phyloP scores from a whole-genome alignment of 37 sponge, comb jelly and placozoan genomes.

The Mnemiopsis leidyi region DNA sequence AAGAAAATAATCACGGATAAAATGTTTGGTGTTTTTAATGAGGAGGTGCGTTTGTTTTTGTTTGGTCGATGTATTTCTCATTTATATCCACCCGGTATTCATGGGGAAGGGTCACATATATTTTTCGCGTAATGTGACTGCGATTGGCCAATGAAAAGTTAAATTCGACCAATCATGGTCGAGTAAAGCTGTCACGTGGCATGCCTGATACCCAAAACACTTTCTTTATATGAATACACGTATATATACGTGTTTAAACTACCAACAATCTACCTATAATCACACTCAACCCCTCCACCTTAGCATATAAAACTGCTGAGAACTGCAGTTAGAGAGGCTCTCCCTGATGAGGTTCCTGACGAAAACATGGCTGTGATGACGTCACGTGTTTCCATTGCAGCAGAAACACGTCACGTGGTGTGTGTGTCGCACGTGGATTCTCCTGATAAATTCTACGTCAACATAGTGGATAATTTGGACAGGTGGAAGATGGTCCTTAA shows the following conservation, averaged over 20 bases:
- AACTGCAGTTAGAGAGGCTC: slow-evolving; percentile 12
- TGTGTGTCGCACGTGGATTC: slow-evolving; percentile 13
- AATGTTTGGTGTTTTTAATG: slow-evolving; percentile 9
- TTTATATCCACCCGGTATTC: too few species aligned
- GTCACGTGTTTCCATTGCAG: neutral
- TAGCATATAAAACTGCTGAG: slow-evolving; percentile 31
- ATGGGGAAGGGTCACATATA: too few species aligned
- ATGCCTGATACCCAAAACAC: too few species aligned
- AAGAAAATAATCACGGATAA: slow-evolving; percentile 37
- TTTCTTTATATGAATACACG: too few species aligned
- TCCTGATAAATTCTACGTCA: slow-evolving; percentile 4
- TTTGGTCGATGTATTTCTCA: too few species aligned
- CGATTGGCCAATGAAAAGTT: too few species aligned
- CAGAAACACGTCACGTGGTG: neutral
- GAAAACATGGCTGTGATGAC: neutral
- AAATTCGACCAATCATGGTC: too few species aligned
- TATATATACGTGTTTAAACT: too few species aligned
- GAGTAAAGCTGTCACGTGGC: too few species aligned
- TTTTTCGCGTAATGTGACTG: too few species aligned
- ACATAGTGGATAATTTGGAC: neutral
- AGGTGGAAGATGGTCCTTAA: too few species aligned
- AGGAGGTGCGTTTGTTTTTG: neutral
- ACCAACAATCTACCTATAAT: neutral
- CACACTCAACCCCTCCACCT: neutral
- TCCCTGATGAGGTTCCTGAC: neutral